Evolutionary conservation across 2,888 invertebrate species (phyloP), one percentile per base, ranked within the genome.

Genomic region (Tipula confusa): DNA sequence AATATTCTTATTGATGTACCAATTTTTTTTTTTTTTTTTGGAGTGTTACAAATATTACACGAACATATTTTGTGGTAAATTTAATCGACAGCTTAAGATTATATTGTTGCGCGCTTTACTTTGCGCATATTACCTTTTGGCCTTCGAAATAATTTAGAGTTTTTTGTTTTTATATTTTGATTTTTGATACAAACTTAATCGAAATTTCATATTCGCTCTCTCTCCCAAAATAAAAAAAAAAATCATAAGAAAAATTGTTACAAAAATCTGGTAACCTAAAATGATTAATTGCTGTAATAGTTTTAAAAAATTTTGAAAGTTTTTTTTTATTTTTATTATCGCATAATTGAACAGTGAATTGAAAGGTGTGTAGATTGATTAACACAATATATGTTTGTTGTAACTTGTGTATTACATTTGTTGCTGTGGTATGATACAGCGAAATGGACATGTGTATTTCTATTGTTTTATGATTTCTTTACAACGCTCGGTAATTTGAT

Each of bases 301-400:
- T 64, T 64, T 64, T 2, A 64, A 64, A n/a, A n/a, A 64, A 24
- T 64, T 64, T 24, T 64, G 64, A 64, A 64, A 64, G 64, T 64
- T 64, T 43, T 15, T 43, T 43, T 43, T 43, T 3, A 43, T n/a
- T 43, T 64, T 64, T 9, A 64, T 64, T 43, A 64, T 64, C 64
- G 64, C 64, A 64, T 64, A 64, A 64, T 64, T 64, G 64, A 64
- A 64, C 64, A 18, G 64, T 24, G 64, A 64, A 64, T 64, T 64
- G 64, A 64, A 64, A 64, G 64, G 64, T 64, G 24, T 64, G 64
- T 64, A 64, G 64, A 64, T 64, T 64, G 64, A 64, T 64, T 64
- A 64, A 13, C 13, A 24, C 24, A 64, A 64, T 13, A 64, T 38
- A 24, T 64, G 24, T 11, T 24, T 64, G 64, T 64, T 64, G 24